phyloP scores from a whole-genome alignment of 2,113 vertebrate genomes.

The Perca schrenkii region DNA sequence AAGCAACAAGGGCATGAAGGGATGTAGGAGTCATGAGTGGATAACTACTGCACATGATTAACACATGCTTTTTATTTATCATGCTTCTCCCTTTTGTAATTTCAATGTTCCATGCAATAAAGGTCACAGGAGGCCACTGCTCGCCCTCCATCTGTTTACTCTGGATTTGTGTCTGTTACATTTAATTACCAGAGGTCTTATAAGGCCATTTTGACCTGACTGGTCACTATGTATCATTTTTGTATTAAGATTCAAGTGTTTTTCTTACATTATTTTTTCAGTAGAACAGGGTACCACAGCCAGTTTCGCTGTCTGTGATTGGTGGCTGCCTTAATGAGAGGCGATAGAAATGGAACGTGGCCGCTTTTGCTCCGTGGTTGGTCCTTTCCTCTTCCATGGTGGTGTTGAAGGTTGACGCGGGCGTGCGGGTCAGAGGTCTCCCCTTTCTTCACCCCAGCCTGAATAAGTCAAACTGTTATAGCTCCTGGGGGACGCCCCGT shows the following conservation, averaged over 20 bases:
- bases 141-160: slow-evolving; percentile 48
- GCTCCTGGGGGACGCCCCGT: slow-evolving; percentile 71
- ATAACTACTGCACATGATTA: slow-evolving; percentile 51
- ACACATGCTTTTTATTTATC: slow-evolving; percentile 56
- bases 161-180: slow-evolving; percentile 50
- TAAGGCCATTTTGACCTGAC: slow-evolving; percentile 18
- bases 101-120: slow-evolving; percentile 52
- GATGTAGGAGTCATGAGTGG: slow-evolving; percentile 39
- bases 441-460: slow-evolving; percentile 63
- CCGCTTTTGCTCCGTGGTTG: slow-evolving; percentile 66
- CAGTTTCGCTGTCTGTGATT: slow-evolving; percentile 38
- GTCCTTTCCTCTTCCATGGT: slow-evolving; percentile 62
- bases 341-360: slow-evolving; percentile 52
- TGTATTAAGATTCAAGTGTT: background rate
- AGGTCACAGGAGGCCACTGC: slow-evolving; percentile 34
- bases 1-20: slow-evolving; percentile 44
- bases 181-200: slow-evolving; percentile 50
- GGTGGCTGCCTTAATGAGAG: slow-evolving; percentile 54
- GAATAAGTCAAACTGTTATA: slow-evolving; percentile 79
- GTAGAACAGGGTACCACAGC: background rate
- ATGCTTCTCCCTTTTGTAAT: slow-evolving; percentile 43
- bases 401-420: slow-evolving; percentile 53
- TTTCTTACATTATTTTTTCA: background rate
- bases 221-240: slow-evolving; percentile 21
- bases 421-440: slow-evolving; percentile 70